phyloP scores from a whole-genome alignment of 2,797 vertebrate species.

The Eulemur coronatus region DNA sequence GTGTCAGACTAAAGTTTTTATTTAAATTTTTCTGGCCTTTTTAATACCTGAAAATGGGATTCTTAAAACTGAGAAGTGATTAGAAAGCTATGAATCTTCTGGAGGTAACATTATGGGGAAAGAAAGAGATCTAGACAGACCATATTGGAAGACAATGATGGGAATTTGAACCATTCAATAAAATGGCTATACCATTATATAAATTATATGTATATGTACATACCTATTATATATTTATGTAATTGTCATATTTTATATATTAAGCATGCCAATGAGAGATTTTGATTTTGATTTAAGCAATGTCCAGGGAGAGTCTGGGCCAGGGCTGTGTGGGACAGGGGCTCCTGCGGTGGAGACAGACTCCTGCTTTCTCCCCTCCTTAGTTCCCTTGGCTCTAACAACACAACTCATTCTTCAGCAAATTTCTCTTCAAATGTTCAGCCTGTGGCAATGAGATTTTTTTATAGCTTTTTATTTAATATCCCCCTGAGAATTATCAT shows the following conservation, averaged over 20 bases:
- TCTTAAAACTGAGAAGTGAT: background rate
- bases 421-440: conserved; percentile 53
- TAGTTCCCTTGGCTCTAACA: background rate
- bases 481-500: conserved; percentile 28
- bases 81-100: background rate
- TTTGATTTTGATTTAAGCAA: background rate
- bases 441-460: conserved; percentile 47
- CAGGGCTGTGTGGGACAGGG: background rate
- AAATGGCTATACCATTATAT: background rate
- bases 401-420: background rate
- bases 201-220: background rate
- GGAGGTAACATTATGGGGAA: background rate
- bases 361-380: background rate
- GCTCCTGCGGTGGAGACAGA: background rate
- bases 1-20: background rate
- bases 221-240: background rate
- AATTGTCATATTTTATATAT: background rate
- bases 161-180: background rate
- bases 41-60: background rate
- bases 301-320: background rate
- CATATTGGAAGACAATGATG: background rate
- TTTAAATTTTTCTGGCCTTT: background rate
- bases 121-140: background rate
- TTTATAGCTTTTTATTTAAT: conserved; percentile 51
- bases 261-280: background rate